Base-by-base conservation (phyloP, 2,888 invertebrate species). In the Erynnis tages region DNA sequence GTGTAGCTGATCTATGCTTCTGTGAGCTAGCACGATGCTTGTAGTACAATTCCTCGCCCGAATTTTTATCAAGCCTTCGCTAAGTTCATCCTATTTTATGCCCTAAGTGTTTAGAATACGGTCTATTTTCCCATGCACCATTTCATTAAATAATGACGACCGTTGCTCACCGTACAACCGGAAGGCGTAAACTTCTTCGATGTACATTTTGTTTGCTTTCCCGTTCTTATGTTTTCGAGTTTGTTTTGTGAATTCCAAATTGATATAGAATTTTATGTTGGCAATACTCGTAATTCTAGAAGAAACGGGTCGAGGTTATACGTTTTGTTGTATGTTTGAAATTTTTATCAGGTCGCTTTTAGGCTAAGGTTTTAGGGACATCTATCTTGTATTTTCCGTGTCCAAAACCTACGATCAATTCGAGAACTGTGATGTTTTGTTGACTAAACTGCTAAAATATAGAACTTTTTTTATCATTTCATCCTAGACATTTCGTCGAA, bases 151-250 rank as follows among this genome's bases (percentile, higher is more conserved):
- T 21, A 19, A 30, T 47, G 29, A 44, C 25, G 35, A 37, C 54
- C 40, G 52, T 38, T 47, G 38, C 40, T 46, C 21, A 35, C 58
- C 34, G 53, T 55, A 55, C 53, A 49, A 47, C 54, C 54, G 61
- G 59, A 62, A 62, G 58, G 60, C 60, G 60, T 54, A 62, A 62
- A 62, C 59, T 65, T 56, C 55, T 63, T 58, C 56, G 53, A 54
- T 55, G 54, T 55, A 56, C 56, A 54, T 61, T 62, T 57, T 64
- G 60, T 63, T 65, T 63, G 59, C 56, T 44, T 57, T 64, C 56
- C 48, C 57, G 59, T 61, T 61, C 61, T 62, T 61, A 58, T 58
- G 57, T 58, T 57, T 57, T 57, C 47, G 55, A 55, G 48, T 43
- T 56, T 54, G 49, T 58, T 54, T 55, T 58, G 35, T 46, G 54